A percentile compares a stretch with the other conserved stretches of the same genome.
Evolutionary conservation across 2,113 vertebrate genomes (phyloP).

Genomic region (Seriola quinqueradiata): DNA sequence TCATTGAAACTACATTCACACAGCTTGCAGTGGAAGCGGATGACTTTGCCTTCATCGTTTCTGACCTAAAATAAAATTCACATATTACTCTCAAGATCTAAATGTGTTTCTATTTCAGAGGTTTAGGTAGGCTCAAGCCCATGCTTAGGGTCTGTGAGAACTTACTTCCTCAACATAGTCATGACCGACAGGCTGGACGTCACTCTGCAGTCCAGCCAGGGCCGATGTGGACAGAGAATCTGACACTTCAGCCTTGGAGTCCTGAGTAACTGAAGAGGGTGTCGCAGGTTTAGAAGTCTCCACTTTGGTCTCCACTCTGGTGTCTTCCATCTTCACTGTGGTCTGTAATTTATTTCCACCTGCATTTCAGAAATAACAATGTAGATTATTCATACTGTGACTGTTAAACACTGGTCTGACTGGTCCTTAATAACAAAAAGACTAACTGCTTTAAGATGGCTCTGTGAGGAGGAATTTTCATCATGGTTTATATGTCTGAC

Average conservation of each 20-base stretch:
- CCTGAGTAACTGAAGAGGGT: slow-evolving; percentile 80
- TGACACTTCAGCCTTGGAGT: slow-evolving; percentile 87
- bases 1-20: slow-evolving; percentile 99
- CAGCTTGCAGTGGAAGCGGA: slow-evolving; percentile 97
- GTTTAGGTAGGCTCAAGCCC: accelerated
- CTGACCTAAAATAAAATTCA: slow-evolving; percentile 87
- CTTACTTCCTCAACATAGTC: slow-evolving; percentile 98
- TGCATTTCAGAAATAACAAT: slow-evolving; percentile 65
- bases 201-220: slow-evolving; percentile 93
- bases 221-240: slow-evolving; percentile 90
- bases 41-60: slow-evolving; percentile 98
- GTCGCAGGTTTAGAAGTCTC: slow-evolving; percentile 86
- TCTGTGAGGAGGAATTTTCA: too few relatives aligned
- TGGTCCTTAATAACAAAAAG: too few relatives aligned
- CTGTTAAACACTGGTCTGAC: background rate
- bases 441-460: too few relatives aligned
- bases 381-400: background rate
- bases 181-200: slow-evolving; percentile 97
- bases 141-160: background rate
- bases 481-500: too few relatives aligned
- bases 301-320: slow-evolving; percentile 89
- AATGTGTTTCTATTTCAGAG: background rate
- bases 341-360: slow-evolving; percentile 96
- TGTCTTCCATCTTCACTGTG: slow-evolving; percentile 91
- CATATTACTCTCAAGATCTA: background rate